Evolutionary conservation across 2,113 vertebrate species (phyloP), one percentile per base, ranked within the genome.

Genomic region (Petrocephalus zakoni): DNA sequence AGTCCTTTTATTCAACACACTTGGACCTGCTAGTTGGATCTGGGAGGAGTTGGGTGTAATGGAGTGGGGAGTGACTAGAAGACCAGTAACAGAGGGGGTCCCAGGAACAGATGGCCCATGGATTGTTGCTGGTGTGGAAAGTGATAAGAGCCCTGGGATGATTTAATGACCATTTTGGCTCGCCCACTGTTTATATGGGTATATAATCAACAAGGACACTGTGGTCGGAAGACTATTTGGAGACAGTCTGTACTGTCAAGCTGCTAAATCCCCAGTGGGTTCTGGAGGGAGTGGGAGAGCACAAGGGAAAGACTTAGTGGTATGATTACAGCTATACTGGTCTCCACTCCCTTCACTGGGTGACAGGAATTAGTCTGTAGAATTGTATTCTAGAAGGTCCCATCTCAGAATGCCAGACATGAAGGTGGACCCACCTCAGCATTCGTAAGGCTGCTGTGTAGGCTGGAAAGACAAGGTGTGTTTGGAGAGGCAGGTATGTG

Each of bases 111-210:
- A 95, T 95, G 94, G 94, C 85, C 87, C 0, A 88, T 78, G 93
- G 56, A 93, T 92, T 42, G 46, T 91, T 92, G 93, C 92, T 93
- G 93, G 92, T 94, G 92, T 94, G 91, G 92, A 93, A 91, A 88
- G 90, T 89, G 91, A 95, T 94, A 95, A 94, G 94, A 93, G 92
- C 90, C 90, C 92, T n/a, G 88, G 88, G 49, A 93, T 94, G 93
- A 93, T 94, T 94, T 94, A 93, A 95, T 93, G 93, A 94, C 94
- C 89, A 89, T 93, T 94, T 91, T 92, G 92, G 93, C 93, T 94
- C 92, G 90, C 90, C 68, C 90, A 92, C 94, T 93, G 93, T 95
- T 95, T 94, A 90, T 95, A 93, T 91, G 92, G 93, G 90, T 92
- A 93, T 90, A 94, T 94, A 94, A 95, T 94, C 93, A 93, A 94